These are phyloP conservation scores for Drosophila yakuba DNA, from an alignment of 1,140 invertebrate genomes.

Conservation along the genomic window DNA sequence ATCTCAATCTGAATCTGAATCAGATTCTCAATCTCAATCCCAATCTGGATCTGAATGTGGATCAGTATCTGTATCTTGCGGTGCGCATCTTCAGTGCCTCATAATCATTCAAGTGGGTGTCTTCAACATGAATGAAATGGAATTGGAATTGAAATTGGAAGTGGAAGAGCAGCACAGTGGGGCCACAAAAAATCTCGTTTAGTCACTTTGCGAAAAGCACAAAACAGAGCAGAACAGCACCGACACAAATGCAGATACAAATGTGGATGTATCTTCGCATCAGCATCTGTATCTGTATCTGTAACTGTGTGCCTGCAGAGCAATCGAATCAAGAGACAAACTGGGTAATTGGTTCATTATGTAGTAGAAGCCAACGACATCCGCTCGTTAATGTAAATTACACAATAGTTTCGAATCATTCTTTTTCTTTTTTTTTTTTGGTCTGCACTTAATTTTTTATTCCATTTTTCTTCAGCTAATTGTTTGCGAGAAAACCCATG, in stretches of 20 bases:
- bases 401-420: slow-evolving; percentile 74
- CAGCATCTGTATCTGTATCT: slow-evolving; percentile 12
- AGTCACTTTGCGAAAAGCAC: slow-evolving; percentile 49
- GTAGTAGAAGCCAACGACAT: slow-evolving; percentile 78
- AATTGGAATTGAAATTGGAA: slow-evolving; percentile 36
- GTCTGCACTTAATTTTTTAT: slow-evolving; percentile 11
- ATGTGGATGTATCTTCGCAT: slow-evolving; percentile 11
- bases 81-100: slow-evolving; percentile 47
- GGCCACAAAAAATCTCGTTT: slow-evolving; percentile 46
- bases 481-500: background rate
- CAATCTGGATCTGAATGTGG: background rate
- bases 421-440: background rate
- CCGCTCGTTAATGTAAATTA: slow-evolving; percentile 82
- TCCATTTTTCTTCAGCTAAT: background rate
- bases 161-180: slow-evolving; percentile 13
- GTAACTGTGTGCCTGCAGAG: slow-evolving; percentile 47
- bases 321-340: slow-evolving; percentile 82
- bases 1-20: background rate
- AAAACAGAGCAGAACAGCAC: slow-evolving; percentile 29
- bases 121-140: slow-evolving; percentile 51
- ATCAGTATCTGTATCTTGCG: slow-evolving; percentile 9
- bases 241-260: slow-evolving; percentile 21
- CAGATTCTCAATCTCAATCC: slow-evolving; percentile 1
- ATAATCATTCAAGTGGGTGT: slow-evolving; percentile 56
- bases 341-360: slow-evolving; percentile 82